These are phyloP conservation scores for Catonia carolina DNA, from an alignment of 2,888 invertebrate genomes.

Conservation along the genomic window DNA sequence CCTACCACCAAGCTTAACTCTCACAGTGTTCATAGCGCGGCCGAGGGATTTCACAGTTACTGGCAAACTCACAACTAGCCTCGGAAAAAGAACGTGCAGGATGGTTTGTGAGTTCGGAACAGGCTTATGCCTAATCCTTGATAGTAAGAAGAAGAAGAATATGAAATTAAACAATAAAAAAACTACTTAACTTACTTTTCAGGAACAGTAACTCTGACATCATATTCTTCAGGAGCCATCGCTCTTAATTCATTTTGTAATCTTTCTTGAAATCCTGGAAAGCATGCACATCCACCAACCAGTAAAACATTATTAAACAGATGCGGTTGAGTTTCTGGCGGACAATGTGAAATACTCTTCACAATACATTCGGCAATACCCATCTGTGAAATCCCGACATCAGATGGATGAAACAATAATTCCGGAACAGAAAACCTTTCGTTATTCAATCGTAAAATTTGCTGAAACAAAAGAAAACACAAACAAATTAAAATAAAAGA, in stretches of 20 bases:
- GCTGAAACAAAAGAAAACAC: constrained; percentile 45
- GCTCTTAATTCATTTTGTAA: constrained; percentile 70
- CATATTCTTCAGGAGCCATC: constrained; percentile 67
- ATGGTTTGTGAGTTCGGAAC: too few relatives aligned
- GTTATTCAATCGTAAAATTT: constrained; percentile 80
- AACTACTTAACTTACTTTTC: constrained; percentile 51
- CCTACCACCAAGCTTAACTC: too few relatives aligned
- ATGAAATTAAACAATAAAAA: not conserved
- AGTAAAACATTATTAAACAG: constrained; percentile 77
- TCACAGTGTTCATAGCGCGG: too few relatives aligned
- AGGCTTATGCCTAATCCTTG: too few relatives aligned
- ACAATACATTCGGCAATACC: constrained; percentile 88
- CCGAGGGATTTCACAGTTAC: too few relatives aligned
- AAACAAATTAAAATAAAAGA: not conserved
- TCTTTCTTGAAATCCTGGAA: constrained; percentile 78
- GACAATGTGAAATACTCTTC: constrained; percentile 66
- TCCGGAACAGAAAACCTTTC: constrained; percentile 95
- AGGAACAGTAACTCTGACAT: constrained; percentile 64
- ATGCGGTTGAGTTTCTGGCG: constrained; percentile 65
- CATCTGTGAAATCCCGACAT: constrained; percentile 85
- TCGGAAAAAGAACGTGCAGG: too few relatives aligned
- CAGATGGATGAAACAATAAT: constrained; percentile 87
- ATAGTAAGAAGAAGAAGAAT: too few relatives aligned
- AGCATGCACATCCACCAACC: constrained; percentile 70
- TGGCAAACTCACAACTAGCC: too few relatives aligned